Evolutionary conservation across 2,888 invertebrate genomes (phyloP).

Genomic region (Harpagoxenus sublaevis): DNA sequence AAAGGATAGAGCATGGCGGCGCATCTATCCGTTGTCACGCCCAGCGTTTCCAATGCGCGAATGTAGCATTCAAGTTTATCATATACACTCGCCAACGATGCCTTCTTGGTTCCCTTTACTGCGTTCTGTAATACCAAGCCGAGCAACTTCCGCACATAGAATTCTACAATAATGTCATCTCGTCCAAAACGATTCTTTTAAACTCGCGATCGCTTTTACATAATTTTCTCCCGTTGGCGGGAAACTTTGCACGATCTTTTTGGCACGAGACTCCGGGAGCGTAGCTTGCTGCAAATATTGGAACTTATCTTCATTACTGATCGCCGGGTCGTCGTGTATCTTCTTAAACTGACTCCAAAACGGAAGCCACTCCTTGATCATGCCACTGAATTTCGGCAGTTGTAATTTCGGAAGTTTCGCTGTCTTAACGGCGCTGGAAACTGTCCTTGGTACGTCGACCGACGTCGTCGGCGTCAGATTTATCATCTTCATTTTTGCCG

Average conservation of each 20-base stretch:
- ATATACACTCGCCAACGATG: constrained; percentile 66
- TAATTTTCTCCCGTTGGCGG: constrained; percentile 61
- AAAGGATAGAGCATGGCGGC: constrained; percentile 73
- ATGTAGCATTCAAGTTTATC: constrained; percentile 77
- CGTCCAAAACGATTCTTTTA: constrained; percentile 75
- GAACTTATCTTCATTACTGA: constrained; percentile 13
- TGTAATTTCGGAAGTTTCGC: neutral
- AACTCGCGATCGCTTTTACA: constrained; percentile 68
- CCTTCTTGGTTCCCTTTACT: constrained; percentile 46
- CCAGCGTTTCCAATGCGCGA: constrained; percentile 70
- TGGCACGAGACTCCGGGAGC: neutral
- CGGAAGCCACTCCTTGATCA: constrained; percentile 9
- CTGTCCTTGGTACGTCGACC: neutral
- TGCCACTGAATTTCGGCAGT: constrained; percentile 7
- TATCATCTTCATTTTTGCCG: neutral
- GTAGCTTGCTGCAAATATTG: neutral
- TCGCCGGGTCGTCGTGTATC: constrained; percentile 10
- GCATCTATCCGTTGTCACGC: constrained; percentile 71
- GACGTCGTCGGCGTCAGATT: neutral
- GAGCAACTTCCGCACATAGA: constrained; percentile 78
- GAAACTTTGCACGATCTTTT: constrained; percentile 24
- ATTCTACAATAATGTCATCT: constrained; percentile 76
- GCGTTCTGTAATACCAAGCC: constrained; percentile 73
- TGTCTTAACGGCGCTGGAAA: neutral
- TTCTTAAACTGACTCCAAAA: constrained; percentile 44